Conservation (phyloP, 2,888 invertebrate genomes). For the Eristalis arbustorum region DNA sequence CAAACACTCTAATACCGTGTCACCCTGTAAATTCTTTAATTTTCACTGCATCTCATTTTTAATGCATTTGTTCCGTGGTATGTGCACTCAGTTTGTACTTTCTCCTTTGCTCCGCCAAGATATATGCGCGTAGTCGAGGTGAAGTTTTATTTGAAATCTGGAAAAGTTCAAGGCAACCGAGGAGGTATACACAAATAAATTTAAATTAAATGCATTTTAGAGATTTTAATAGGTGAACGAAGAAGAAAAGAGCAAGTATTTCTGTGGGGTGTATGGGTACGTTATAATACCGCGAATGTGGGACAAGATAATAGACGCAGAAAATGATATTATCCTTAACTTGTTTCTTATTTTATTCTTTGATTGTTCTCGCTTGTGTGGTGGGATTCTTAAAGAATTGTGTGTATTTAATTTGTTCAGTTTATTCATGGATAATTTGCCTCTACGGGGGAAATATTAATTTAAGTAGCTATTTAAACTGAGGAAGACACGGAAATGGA, state of each 20-base stretch:
- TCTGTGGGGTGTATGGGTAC: neutral
- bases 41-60: neutral
- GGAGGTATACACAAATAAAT: neutral
- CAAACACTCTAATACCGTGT: neutral
- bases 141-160: slow-evolving; percentile 9
- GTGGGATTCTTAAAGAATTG: neutral
- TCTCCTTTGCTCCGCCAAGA: neutral
- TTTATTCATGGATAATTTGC: neutral
- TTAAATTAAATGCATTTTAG: slow-evolving; percentile 16
- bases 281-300: slow-evolving; percentile 4
- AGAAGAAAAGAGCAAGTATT: neutral
- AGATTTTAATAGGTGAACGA: slow-evolving; percentile 10
- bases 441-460: no score
- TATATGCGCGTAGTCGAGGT: neutral
- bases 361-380: neutral
- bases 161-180: neutral
- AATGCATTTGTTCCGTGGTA: neutral
- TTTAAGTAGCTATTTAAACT: no score
- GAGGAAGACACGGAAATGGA: no score
- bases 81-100: neutral
- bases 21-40: neutral
- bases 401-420: neutral
- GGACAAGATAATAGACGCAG: slow-evolving; percentile 18
- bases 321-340: neutral
- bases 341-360: neutral